Conservation (phyloP, 1,140 invertebrate species). For the Lepidurus packardi region DNA sequence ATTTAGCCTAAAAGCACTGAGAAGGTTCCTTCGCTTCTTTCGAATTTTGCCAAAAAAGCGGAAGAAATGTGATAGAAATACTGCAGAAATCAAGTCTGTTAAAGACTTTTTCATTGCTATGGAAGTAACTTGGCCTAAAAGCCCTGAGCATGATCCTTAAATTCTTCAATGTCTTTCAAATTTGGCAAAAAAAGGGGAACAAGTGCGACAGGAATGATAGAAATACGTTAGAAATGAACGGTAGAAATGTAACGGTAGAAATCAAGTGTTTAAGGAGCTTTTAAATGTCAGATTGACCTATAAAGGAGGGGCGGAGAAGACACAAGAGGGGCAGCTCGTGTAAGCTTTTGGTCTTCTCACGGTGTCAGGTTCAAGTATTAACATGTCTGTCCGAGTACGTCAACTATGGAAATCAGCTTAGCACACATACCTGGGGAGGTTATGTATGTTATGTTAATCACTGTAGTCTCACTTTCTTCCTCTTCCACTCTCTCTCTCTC, state of each 20-base stretch:
- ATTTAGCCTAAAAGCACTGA: too few species aligned
- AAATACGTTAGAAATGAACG: too few species aligned
- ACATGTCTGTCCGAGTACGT: not conserved
- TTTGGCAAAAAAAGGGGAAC: too few species aligned
- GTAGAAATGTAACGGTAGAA: not conserved
- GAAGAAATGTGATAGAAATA: too few species aligned
- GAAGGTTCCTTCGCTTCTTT: too few species aligned
- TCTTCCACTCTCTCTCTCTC: not conserved
- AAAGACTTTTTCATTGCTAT: too few species aligned
- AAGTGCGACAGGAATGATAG: too few species aligned
- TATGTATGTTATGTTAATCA: not conserved
- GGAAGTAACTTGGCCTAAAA: too few species aligned
- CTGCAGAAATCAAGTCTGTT: too few species aligned
- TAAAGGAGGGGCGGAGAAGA: not conserved
- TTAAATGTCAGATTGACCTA: slow-evolving; percentile 7
- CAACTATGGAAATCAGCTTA: slow-evolving; percentile 9
- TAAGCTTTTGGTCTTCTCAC: not conserved
- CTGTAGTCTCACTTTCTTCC: not conserved
- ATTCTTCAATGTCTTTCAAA: too few species aligned
- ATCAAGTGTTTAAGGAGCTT: slow-evolving; percentile 8
- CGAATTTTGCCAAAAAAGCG: too few species aligned
- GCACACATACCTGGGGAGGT: not conserved
- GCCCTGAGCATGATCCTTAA: too few species aligned
- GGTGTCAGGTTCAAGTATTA: not conserved
- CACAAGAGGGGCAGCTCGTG: not conserved